Evolutionary conservation across 2,113 vertebrate genomes (phyloP), one percentile per base, ranked within the genome.

Genomic region (Cheirogaleus medius): DNA sequence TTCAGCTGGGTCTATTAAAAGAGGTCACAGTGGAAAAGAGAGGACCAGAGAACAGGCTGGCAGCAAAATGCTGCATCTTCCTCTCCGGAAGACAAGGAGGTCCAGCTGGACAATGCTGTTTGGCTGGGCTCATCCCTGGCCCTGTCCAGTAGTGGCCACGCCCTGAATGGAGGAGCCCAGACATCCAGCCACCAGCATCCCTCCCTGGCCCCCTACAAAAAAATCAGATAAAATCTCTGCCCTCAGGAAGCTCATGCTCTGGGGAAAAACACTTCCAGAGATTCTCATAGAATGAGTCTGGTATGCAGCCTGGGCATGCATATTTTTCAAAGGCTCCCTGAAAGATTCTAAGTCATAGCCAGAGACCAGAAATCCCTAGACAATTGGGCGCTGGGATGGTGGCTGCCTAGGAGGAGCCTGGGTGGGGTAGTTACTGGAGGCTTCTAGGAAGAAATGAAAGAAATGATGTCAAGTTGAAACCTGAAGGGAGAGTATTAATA

Each of bases 121-220:
- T 14, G 32, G 20, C 34, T n/a, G 37, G 8, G 14, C 11, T 74
- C 56, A 6, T 0, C 0, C 42, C 29, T 60, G 25, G n/a, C 34
- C n/a, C 54, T 25, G 0, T 8, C 8, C 21, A 27, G 52, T 21
- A 39, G 20, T 7, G 73, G 21, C 15, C 15, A 25, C 39, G 42
- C 9, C 27, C 63, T 49, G 18, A 49, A 32, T 0, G 10, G 7
- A 73, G 25, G 34, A 42, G 23, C 32, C 21, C 17, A 83, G 74
- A 49, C 32, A 34, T 82, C 52, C 56, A 69, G 49, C 44, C 44
- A 52, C 47, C 27, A 21, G 63, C 66, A 58, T 29, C 47, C 20
- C 11, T 71, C 17, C 0, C 37, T 25, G 49, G 60, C 32, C 7
- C 6, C 1, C 56, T 77, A 5, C 29, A 52, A 56, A 42, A 15